A percentile compares a stretch with the other conserved stretches of the same genome.
Evolutionary conservation across 2,113 vertebrate genomes (phyloP).

Genomic region (Calypte anna): DNA sequence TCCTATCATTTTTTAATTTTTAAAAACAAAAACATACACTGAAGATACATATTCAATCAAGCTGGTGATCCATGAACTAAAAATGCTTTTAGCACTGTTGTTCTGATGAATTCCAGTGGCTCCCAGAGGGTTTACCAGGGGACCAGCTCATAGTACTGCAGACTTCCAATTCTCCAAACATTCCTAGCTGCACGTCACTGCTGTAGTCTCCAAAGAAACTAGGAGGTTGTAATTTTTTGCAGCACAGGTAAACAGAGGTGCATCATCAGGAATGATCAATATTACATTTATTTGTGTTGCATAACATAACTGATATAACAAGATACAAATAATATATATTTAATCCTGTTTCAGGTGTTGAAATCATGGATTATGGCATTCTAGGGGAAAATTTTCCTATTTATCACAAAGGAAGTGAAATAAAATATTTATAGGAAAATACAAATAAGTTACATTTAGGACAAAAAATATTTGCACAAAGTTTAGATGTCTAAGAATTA

Average conservation of each 20-base stretch:
- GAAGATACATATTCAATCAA: background rate
- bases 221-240: background rate
- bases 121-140: background rate
- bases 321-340: background rate
- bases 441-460: background rate
- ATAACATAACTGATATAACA: background rate
- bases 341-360: background rate
- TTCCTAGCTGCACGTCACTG: background rate
- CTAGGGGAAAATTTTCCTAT: background rate
- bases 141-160: background rate
- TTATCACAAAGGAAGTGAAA: background rate
- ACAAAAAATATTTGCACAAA: background rate
- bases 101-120: background rate
- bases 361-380: background rate
- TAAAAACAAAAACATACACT: constrained; percentile 7
- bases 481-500: background rate
- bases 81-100: background rate
- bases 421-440: background rate
- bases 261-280: background rate
- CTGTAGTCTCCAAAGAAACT: background rate
- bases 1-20: background rate
- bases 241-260: background rate
- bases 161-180: background rate
- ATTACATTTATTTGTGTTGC: background rate
- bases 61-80: background rate